Evolutionary conservation across 2,797 vertebrate species (phyloP), one percentile per base, ranked within the genome.

Genomic region (Notolepis coatsorum): DNA sequence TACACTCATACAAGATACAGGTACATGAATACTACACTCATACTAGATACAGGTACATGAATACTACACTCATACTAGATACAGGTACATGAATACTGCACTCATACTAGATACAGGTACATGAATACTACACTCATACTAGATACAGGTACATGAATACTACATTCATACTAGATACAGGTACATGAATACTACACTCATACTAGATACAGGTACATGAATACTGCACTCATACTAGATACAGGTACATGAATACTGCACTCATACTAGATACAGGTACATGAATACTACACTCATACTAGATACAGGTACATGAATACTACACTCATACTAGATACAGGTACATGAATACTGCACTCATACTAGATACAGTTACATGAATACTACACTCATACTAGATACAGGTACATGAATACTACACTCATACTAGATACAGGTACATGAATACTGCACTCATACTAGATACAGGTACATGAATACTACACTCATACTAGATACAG

Each of bases 81-180:
- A 25, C 30, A 49, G 17, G 12, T 3, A 18, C 38, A 30, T 15
- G 0, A 20, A n/a, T 24, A n/a, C n/a, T n/a, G n/a, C n/a, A n/a
- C n/a, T 30, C 37, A 30, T 4, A 37, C 25, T n/a, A 17, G 17
- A 15, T 28, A n/a, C 9, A 13, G 18, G 13, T 89, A 54, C 3
- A 3, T 12, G 5, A 25, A 24, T 47, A 9, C 17, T 13, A 25
- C 52, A 35, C 31, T 15, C 13, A 15, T n/a, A n/a, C 8, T 7
- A 24, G 4, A 20, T 7, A 25, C 30, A 49, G 17, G 12, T 3
- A 18, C 38, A 30, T 15, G 0, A 20, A n/a, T 24, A n/a, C n/a
- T n/a, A n/a, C n/a, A n/a, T n/a, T 30, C 37, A 30, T 4, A 37
- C 25, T n/a, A 17, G 17, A 15, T 28, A n/a, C 9, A 13, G 18